A percentile compares a stretch with the other conserved stretches of the same genome.
phyloP scores from a whole-genome alignment of 2,888 invertebrate genomes.

The Mylabris sibirica region DNA sequence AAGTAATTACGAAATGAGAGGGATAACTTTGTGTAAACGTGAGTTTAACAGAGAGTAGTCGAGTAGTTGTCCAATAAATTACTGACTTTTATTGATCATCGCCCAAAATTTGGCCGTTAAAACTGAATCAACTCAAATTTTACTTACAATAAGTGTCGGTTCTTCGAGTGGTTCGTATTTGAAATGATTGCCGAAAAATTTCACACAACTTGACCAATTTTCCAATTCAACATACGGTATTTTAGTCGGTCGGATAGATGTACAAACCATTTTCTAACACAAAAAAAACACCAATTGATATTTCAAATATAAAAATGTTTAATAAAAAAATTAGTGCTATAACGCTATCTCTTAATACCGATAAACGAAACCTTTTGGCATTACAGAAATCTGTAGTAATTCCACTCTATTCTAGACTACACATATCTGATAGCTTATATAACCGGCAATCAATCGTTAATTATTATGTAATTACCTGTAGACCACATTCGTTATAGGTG shows the following conservation, averaged over 20 bases:
- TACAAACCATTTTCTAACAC: constrained; percentile 87
- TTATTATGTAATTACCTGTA: constrained; percentile 67
- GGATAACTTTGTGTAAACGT: too few relatives aligned
- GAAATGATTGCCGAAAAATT: constrained; percentile 81
- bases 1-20: too few relatives aligned
- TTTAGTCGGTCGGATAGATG: constrained; percentile 80
- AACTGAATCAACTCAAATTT: not conserved
- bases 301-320: not conserved
- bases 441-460: too few relatives aligned
- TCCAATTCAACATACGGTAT: constrained; percentile 75
- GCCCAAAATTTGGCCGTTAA: not conserved
- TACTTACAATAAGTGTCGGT: constrained; percentile 74
- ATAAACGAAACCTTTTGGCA: not conserved
- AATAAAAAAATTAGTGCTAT: not conserved
- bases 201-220: constrained; percentile 75
- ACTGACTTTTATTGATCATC: too few relatives aligned
- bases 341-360: not conserved
- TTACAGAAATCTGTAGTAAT: constrained; percentile 1
- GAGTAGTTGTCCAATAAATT: too few relatives aligned
- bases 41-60: too few relatives aligned
- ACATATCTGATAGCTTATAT: not conserved
- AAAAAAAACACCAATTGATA: too few relatives aligned
- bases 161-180: constrained; percentile 75
- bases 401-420: not conserved
- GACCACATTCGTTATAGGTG: constrained; percentile 77